A percentile compares a stretch with the other conserved stretches of the same genome.
Conservation (phyloP, 2,113 vertebrate species). For the Cynocephalus volans region DNA sequence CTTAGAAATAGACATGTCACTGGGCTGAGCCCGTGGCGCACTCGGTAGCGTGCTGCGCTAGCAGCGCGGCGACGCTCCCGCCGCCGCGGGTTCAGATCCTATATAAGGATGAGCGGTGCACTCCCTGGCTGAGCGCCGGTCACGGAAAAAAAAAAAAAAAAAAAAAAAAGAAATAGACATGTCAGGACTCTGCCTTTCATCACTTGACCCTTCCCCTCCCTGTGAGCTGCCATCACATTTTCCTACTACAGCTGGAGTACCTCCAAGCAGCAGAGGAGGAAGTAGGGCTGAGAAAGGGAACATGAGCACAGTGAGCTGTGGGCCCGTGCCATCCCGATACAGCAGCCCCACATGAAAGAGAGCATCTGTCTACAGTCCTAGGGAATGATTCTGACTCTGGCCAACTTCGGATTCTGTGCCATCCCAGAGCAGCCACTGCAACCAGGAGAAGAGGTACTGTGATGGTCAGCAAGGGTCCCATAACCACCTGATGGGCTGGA, state of each 20-base stretch:
- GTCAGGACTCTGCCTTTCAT: neutral
- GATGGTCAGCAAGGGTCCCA: neutral
- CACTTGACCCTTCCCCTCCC: neutral
- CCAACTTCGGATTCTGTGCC: too few relatives aligned
- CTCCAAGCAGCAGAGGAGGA: fast-evolving
- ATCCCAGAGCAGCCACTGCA: neutral
- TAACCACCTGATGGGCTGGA: neutral
- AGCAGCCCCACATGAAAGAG: neutral
- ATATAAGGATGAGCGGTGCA: too few relatives aligned
- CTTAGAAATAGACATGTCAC: neutral
- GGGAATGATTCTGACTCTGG: neutral
- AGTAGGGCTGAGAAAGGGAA: too few relatives aligned
- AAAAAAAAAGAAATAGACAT: neutral
- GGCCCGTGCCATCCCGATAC: neutral
- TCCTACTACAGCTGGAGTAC: neutral
- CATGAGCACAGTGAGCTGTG: fast-evolving
- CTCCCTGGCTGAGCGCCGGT: too few relatives aligned
- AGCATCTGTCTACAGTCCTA: neutral
- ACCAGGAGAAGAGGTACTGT: neutral
- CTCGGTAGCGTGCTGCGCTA: too few relatives aligned
- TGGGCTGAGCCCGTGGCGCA: too few relatives aligned
- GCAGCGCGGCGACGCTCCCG: too few relatives aligned
- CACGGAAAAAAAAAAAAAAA: too few relatives aligned
- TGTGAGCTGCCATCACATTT: neutral
- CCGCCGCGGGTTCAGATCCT: too few relatives aligned